Evolutionary conservation across 2,888 invertebrate species (phyloP).

Genomic region (Apodemia mormo): DNA sequence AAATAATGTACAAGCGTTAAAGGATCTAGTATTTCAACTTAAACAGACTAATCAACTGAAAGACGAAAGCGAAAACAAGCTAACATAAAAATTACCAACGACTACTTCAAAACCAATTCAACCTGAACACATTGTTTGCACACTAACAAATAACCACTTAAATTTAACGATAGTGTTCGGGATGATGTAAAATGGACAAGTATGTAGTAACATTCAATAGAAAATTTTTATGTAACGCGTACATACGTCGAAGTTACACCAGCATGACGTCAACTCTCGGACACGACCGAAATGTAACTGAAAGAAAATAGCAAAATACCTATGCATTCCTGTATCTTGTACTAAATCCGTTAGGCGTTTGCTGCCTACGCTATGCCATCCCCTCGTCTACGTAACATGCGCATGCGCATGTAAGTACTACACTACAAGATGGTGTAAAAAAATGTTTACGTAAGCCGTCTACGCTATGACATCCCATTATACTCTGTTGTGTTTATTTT

Average conservation of each 20-base stretch:
- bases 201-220: not conserved
- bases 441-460: not conserved
- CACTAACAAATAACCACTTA: not conserved
- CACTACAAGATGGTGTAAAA: not conserved
- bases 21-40: too few relatives aligned
- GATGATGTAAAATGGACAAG: not conserved
- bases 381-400: too few relatives aligned
- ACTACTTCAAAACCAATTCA: not conserved
- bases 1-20: too few relatives aligned
- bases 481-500: too few relatives aligned
- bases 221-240: not conserved
- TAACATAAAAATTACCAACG: not conserved
- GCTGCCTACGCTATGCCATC: not conserved
- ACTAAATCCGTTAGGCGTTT: not conserved
- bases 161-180: not conserved
- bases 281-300: slow-evolving; percentile 4
- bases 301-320: not conserved
- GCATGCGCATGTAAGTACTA: not conserved
- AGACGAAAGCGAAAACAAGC: too few relatives aligned
- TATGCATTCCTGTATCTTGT: not conserved
- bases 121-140: not conserved
- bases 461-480: too few relatives aligned
- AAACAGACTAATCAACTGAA: too few relatives aligned
- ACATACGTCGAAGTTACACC: not conserved
- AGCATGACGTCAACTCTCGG: not conserved